Evolutionary conservation across 1,140 invertebrate genomes (phyloP), one percentile per base, ranked within the genome.

Genomic region (Drosophila bipectinata): DNA sequence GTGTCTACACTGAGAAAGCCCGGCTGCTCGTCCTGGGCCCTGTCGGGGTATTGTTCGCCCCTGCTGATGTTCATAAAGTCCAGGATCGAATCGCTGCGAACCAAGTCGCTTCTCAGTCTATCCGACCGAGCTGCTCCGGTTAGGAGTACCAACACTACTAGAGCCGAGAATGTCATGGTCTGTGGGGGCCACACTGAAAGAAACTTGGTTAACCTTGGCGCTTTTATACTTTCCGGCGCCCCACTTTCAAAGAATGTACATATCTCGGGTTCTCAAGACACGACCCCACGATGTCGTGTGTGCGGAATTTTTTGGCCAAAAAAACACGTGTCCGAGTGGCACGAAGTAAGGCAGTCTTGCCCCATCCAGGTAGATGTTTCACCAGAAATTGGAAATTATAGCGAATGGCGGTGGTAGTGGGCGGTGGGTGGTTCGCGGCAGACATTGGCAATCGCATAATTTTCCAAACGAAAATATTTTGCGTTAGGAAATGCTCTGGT

Each of bases 401-500:
- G 14, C 41, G 6, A 44, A 3, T 9, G n/a, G 26, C 26, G 26
- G 26, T 18, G 1, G 39, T 10, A 12, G 39, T 41, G 8, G 39
- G 39, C 32, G 10, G 34, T 28, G 8, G 39, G 39, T 10, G 39
- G 39, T 41, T 5, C 8, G n/a, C 1, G 37, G 12, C 30, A 14
- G 34, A 15, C 59, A 61, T 41, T 56, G 59, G 34, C 66, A 56
- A 69, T 69, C 66, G 64, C 44, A 57, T 69, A 71, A 69, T 71
- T 71, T 57, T 26, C 67, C 12, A 26, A 52, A 54, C 56, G 41
- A 44, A 47, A 52, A 79, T 56, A 79, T 75, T 83, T 79, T 77
- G 67, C 81, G 80, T 84, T 84, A 69, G 80, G 81, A 84, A 84
- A 84, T 48, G 79, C 24, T 66, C 34, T 30, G 41, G 41, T 45